Base-by-base conservation (phyloP, 2,888 invertebrate species). In the Phaonia tiefii region DNA sequence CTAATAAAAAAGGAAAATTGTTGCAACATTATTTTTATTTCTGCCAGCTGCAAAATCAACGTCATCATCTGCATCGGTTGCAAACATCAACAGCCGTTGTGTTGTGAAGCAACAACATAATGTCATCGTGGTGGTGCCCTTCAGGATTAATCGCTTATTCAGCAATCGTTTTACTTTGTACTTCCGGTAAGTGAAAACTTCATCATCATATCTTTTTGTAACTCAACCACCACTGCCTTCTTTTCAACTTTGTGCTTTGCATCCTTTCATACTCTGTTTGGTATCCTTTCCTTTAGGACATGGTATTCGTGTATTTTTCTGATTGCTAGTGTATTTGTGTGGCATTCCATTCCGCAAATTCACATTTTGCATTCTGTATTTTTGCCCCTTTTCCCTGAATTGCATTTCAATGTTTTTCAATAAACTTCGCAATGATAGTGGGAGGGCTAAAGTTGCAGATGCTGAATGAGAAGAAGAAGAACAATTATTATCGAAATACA, bases 111-210 rank as follows among this genome's bases (percentile, higher is more conserved):
- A 81, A 15, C 70, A 76, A 49, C 76, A 78, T 70, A 83, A 81
- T 81, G 81, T 81, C 81, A 75, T 82, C 85, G 82, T 88, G 63
- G 63, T 63, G 63, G 51, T 51, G 86, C 84, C 85, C 89, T 86
- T 87, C 88, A 86, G 89, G 89, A 88, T 88, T 89, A 88, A 89
- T 89, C 88, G 89, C 89, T 89, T 89, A 89, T 87, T 89, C 89
- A 88, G 90, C 89, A 89, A 89, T 89, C 87, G 89, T 89, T 87
- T 87, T 89, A 89, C 90, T 89, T 85, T 89, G 90, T 87, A 90
- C 88, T 88, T 89, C 90, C 89, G 89, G 89, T 89, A 89, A 89
- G 89, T 89, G 88, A 88, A 83, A 77, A 76, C 70, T 65, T 79
- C 67, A 37, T 67, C 67, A 51, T 67, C 51, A 13, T 51, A 17